These are phyloP conservation scores for Myotis davidii DNA, from an alignment of 2,113 vertebrate genomes.

Conservation along the genomic window DNA sequence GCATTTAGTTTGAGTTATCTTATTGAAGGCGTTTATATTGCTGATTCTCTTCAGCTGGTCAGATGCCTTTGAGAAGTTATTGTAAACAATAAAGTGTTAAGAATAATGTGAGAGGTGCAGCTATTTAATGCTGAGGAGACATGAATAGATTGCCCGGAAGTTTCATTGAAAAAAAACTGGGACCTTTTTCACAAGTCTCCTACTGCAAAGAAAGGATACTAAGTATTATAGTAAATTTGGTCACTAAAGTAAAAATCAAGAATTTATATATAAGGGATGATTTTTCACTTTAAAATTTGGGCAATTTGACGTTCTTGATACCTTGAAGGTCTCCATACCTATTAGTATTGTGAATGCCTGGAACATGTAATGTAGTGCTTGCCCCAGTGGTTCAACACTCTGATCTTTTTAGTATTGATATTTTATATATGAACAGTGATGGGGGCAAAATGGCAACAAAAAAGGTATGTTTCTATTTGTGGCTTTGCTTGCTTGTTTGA, in stretches of 20 bases:
- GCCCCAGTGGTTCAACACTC: background rate
- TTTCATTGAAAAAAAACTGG: slow-evolving; percentile 31
- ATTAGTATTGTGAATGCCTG: background rate
- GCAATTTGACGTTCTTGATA: background rate
- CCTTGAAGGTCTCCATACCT: background rate
- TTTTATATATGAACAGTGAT: slow-evolving; percentile 37
- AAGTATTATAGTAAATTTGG: background rate
- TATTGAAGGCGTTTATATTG: slow-evolving; percentile 25
- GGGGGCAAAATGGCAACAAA: background rate
- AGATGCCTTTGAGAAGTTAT: slow-evolving; percentile 56
- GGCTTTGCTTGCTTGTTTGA: slow-evolving; percentile 37
- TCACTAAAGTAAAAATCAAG: background rate
- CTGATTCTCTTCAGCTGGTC: slow-evolving; percentile 25
- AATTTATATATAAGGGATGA: background rate
- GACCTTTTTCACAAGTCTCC: slow-evolving; percentile 22
- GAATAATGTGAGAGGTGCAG: background rate
- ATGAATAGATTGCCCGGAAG: background rate
- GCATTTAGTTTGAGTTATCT: slow-evolving; percentile 12
- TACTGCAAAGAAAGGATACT: background rate
- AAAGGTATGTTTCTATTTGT: background rate
- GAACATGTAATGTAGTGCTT: background rate
- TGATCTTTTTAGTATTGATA: background rate
- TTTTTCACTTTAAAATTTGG: slow-evolving; percentile 22
- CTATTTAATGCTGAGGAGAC: slow-evolving; percentile 45
- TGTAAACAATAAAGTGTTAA: slow-evolving; percentile 22